A percentile compares a stretch with the other conserved stretches of the same genome.
phyloP scores from a whole-genome alignment of 2,113 vertebrate genomes.

The Beaufortia kweichowensis region DNA sequence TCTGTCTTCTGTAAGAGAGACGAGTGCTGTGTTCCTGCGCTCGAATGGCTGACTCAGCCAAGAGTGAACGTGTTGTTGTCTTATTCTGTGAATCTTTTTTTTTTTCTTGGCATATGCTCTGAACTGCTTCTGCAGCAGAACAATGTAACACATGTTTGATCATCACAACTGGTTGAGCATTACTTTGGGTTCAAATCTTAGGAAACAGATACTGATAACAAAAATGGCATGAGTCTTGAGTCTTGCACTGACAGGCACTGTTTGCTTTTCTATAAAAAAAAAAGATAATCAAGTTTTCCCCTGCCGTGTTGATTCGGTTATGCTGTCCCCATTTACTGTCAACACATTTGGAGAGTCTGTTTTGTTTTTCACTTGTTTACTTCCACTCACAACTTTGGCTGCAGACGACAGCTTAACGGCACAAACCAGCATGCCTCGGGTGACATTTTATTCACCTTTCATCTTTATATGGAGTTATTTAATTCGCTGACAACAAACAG shows the following conservation, averaged over 20 bases:
- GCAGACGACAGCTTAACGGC: conserved; percentile 29
- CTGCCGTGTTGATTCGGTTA: not conserved
- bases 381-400: conserved; percentile 23
- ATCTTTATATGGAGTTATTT: conserved; percentile 44
- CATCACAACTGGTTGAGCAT: too few relatives aligned
- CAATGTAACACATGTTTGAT: too few relatives aligned
- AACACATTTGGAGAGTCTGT: not conserved
- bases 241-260: too few relatives aligned
- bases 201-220: too few relatives aligned
- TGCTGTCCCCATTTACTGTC: not conserved
- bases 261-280: not conserved
- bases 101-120: not conserved
- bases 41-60: conserved; percentile 40
- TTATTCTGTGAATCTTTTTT: too few relatives aligned
- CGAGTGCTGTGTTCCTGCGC: conserved; percentile 55
- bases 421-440: conserved; percentile 43
- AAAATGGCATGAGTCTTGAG: too few relatives aligned
- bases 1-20: not conserved
- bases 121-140: not conserved
- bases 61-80: conserved; percentile 58
- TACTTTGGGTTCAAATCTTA: too few relatives aligned
- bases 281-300: not conserved
- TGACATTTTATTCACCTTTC: conserved; percentile 55
- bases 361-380: conserved; percentile 8
- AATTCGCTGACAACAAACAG: conserved; percentile 40